Evolutionary conservation across 2,797 vertebrate species (phyloP), one percentile per base, ranked within the genome.

Genomic region (Clarias platycephalus): DNA sequence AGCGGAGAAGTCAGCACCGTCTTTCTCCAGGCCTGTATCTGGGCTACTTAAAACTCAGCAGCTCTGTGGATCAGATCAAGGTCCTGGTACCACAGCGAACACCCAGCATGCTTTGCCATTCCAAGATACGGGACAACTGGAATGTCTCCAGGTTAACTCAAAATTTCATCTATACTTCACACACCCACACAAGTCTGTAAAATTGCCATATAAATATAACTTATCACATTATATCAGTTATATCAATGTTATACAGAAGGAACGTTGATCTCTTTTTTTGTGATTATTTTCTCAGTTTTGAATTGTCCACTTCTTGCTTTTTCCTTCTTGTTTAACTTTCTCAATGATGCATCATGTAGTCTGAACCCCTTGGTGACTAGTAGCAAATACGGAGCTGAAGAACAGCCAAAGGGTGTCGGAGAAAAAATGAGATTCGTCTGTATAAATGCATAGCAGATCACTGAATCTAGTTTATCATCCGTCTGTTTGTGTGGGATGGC

Each of bases 41-140:
- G 90, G 98, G 97, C 81, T 99, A 95, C 94, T 94, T 99, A 87
- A 99, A 99, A 92, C 96, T 99, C 82, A 97, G 97, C 94, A 98
- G 97, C 87, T 99, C 98, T 9, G 97, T 99, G 81, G 97, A 99
- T 92, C 97, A 99, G 93, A 99, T 99, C 92, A 96, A 94, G 92
- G 97, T 99, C 70, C 95, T 99, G 0, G 98, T 99, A 62, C 92
- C 97, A 40, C 97, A 98, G 92, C 93, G 95, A 85, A 91, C 95
- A 64, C 97, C 98, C 80, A 99, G 97, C 89, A 95, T 98, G 94
- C 95, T 99, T 63, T 98, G 97, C 85, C 97, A 99, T 9, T 91
- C 92, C 57, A 97, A 96, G 86, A 92, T 99, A 64, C 93, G 98
- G 37, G 97, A 99, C 92, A 99, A 99, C 90, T 92, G 91, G 92